Evolutionary conservation across 2,888 invertebrate genomes (phyloP), one percentile per base, ranked within the genome.

Genomic region (Apamea sordens): DNA sequence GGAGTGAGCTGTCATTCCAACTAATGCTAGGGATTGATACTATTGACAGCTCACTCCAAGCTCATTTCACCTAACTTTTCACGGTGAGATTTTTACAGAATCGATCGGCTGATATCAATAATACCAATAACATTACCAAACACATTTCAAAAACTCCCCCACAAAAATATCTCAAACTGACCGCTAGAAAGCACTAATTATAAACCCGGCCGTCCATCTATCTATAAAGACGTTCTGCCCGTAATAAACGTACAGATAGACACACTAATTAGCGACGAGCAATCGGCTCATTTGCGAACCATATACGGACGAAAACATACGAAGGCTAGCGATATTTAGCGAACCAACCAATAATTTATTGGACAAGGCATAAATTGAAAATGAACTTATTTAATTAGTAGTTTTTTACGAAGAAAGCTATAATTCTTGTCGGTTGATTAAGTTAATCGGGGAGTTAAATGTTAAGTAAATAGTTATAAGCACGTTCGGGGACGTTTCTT

Each of bases 201-300:
- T 44, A 76, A 65, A 67, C 2, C 32, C n/a, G n/a, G 2, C 15
- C 32, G 15, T 68, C 32, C 13, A 28, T 69, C 47, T 72, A 76
- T 69, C 47, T 72, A 76, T 69, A 79, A 64, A 79, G 67, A 83
- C 63, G 76, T 83, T 78, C 70, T 83, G 76, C 18, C 32, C 13
- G n/a, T 28, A 85, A 76, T 86, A 84, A 84, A 76, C 65, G 36
- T 32, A 74, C 64, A 44, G 80, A 84, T 84, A 63, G 76, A 47
- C 47, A 70, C 64, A 76, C 71, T 85, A 84, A 85, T 85, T 87
- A 85, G 64, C n/a, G 36, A 36, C 56, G 73, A 72, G 63, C 79
- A 70, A 71, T 79, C 53, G 61, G 32, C 71, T 53, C 71, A 70
- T 78, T 79, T 36, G 47, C 70, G 13, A 36, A 6, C 84, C 85